A percentile compares a stretch with the other conserved stretches of the same genome.
Conservation (phyloP, 2,888 invertebrate species). For the Ditula angustiorana region DNA sequence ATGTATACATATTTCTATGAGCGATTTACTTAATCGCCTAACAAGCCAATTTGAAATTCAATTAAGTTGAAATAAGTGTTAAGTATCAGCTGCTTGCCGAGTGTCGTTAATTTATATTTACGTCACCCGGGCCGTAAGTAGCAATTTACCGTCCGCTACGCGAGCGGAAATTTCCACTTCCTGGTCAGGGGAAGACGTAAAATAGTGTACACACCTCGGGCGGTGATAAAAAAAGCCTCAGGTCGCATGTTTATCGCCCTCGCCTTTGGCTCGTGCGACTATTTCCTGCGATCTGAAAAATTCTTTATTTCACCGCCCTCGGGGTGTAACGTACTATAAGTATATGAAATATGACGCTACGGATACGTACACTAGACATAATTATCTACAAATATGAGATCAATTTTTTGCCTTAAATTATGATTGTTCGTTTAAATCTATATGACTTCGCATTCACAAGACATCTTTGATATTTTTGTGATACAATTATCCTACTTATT, state of each 20-base stretch:
- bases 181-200: no score
- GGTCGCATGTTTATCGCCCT: no score
- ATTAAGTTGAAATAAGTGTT: conserved; percentile 2
- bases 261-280: no score
- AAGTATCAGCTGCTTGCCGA: background rate
- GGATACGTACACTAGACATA: background rate
- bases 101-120: background rate
- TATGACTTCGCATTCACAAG: background rate
- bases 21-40: conserved; percentile 20
- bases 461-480: background rate
- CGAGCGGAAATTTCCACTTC: no score
- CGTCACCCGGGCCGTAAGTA: no score
- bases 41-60: conserved; percentile 4
- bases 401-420: background rate
- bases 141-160: no score
- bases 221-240: no score
- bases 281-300: no score
- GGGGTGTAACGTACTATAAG: no score
- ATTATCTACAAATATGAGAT: conserved; percentile 1
- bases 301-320: no score
- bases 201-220: no score
- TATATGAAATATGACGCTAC: background rate
- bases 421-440: no score
- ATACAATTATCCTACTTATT: conserved; percentile 22
- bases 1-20: background rate